Base-by-base conservation (phyloP, 2,797 vertebrate species). In the Spinus pinus region DNA sequence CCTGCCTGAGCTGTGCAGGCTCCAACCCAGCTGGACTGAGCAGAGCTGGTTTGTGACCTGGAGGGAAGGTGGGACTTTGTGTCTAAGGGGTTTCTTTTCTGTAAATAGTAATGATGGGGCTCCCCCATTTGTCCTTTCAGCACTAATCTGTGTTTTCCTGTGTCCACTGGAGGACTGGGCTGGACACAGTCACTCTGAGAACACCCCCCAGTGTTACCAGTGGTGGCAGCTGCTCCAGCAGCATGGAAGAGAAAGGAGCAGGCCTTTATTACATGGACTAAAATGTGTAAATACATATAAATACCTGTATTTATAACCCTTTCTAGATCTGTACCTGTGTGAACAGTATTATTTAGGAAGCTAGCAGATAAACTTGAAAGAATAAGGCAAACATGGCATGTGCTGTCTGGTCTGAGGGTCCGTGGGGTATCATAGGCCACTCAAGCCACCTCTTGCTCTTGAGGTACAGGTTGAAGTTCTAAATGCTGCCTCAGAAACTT, bases 241-340 rank as follows among this genome's bases (percentile, higher is more conserved):
- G 64, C 56, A 10, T 35, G 31, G 66, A 35, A 90, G 85, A 92
- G 53, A 90, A 86, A 72, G 93, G 86, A 66, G 46, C 7, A 50
- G 31, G 33, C 54, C 73, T 95, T 89, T 70, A 62, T 74, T 69
- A 47, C 78, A 95, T 93, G 80, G 89, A 84, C 56, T 93, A 35
- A 84, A 91, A 24, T 71, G 14, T 92, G 53, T 96, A 54, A 93
- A 75, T 93, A 92, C 91, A 33, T 96, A 88, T 85, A 62, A 94
- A 66, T 96, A 74, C 31, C 5, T 91, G 46, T 95, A 88, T 71
- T 92, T 95, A 80, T 95, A 49, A 88, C 56, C 91, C 65, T 96
- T 95, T 91, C 64, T 94, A 94, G 67, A 72, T 90, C 62, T 47
- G n/a, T 92, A n/a, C 39, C 60, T 22, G 9, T 81, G 65, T 67